These are phyloP conservation scores for Rapana venosa DNA, from an alignment of 2,888 invertebrate genomes.

Conservation along the genomic window DNA sequence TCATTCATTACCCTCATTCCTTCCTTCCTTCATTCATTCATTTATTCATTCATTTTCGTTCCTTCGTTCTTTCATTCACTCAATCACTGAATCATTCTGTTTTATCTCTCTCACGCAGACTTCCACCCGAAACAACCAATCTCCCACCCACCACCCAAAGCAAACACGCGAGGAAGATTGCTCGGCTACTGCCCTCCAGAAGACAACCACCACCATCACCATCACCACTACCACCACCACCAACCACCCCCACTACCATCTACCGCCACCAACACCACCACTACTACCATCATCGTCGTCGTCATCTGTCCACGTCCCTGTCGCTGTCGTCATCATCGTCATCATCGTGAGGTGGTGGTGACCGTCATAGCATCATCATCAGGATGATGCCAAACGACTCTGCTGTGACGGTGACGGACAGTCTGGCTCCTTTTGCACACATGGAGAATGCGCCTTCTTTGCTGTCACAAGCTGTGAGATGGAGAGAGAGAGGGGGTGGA, in stretches of 20 bases:
- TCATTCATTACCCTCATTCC: not conserved
- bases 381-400: slow-evolving; percentile 9
- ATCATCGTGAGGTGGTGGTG: not conserved
- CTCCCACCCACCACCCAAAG: too few species aligned
- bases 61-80: too few species aligned
- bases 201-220: too few species aligned
- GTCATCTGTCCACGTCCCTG: not conserved
- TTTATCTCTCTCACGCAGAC: too few species aligned
- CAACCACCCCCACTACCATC: not conserved
- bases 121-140: too few species aligned
- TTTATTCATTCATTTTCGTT: too few species aligned
- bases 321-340: not conserved
- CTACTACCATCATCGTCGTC: not conserved
- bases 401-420: not conserved
- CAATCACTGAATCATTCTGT: too few species aligned
- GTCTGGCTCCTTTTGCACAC: not conserved
- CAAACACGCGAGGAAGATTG: too few species aligned
- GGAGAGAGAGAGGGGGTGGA: not conserved
- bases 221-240: too few species aligned
- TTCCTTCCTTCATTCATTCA: not conserved
- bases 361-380: too few species aligned
- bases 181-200: too few species aligned
- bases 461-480: not conserved
- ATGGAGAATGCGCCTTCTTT: not conserved
- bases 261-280: not conserved